These are phyloP conservation scores for Astyanax mexicanus DNA, from an alignment of 2,797 vertebrate species.

Conservation along the genomic window DNA sequence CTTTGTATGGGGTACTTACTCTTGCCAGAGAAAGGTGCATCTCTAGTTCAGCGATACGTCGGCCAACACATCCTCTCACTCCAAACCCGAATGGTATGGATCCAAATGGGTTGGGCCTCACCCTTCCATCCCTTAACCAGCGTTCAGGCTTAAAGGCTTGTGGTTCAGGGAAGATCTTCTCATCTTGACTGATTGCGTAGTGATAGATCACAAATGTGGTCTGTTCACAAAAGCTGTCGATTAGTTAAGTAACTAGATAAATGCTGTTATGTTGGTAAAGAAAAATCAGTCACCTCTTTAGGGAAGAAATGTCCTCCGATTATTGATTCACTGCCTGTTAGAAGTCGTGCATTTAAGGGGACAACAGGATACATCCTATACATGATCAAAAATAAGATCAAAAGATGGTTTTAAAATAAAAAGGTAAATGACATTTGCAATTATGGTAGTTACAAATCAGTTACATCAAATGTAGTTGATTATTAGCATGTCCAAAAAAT, in stretches of 20 bases:
- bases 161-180: constrained; percentile 73
- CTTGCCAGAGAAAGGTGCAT: constrained; percentile 75
- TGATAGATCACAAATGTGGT: constrained; percentile 72
- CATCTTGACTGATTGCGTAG: constrained; percentile 78
- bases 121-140: constrained; percentile 73
- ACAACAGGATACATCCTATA: constrained; percentile 82
- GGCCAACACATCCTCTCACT: constrained; percentile 78
- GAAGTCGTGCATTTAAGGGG: constrained; percentile 71
- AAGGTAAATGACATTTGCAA: neutral
- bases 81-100: constrained; percentile 82
- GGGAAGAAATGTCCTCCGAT: constrained; percentile 76
- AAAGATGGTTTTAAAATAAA: too few relatives aligned
- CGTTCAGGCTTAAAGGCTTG: constrained; percentile 74
- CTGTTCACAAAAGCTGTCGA: constrained; percentile 55
- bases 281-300: constrained; percentile 68
- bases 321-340: constrained; percentile 62
- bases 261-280: neutral
- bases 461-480: too few relatives aligned
- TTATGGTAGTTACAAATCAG: too few relatives aligned
- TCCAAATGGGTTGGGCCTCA: constrained; percentile 71
- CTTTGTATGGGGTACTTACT: constrained; percentile 60
- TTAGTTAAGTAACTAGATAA: neutral
- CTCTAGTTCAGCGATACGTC: constrained; percentile 82
- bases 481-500: too few relatives aligned
- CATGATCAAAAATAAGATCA: constrained; percentile 30